Conservation (phyloP, 2,888 invertebrate species). For the Antitype chi region DNA sequence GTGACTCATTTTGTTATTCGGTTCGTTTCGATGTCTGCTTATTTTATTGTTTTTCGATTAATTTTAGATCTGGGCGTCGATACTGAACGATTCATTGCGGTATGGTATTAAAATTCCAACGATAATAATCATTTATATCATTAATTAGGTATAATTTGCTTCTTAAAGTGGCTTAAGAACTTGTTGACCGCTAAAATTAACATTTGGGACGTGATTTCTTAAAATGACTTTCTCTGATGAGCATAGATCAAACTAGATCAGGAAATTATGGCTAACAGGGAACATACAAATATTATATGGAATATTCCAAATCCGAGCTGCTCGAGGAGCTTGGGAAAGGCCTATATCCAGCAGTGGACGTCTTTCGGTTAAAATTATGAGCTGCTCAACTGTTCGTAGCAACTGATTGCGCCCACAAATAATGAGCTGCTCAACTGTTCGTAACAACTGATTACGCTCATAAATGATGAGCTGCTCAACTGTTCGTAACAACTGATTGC, state of each 20-base stretch:
- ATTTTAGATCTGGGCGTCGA: constrained; percentile 22
- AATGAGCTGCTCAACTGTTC: no score
- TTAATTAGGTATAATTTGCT: constrained; percentile 16
- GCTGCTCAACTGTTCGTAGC: no score
- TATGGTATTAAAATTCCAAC: constrained; percentile 1
- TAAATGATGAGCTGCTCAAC: no score
- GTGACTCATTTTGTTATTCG: constrained; percentile 43
- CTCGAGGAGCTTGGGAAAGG: no score
- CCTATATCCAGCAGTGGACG: no score
- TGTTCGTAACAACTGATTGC: no score
- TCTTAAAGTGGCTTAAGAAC: background rate
- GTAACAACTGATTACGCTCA: no score
- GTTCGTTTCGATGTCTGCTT: constrained; percentile 20
- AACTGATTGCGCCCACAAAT: no score
- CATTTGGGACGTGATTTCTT: background rate
- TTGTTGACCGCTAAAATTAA: background rate
- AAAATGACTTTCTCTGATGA: background rate
- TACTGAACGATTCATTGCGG: constrained; percentile 31
- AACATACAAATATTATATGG: background rate
- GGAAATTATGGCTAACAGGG: background rate
- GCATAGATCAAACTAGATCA: background rate
- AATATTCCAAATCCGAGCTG: background rate
- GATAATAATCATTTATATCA: constrained; percentile 15
- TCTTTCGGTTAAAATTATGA: no score
- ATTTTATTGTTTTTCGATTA: constrained; percentile 50